Base-by-base conservation (phyloP, 2,113 vertebrate species). In the Caracal caracal region DNA sequence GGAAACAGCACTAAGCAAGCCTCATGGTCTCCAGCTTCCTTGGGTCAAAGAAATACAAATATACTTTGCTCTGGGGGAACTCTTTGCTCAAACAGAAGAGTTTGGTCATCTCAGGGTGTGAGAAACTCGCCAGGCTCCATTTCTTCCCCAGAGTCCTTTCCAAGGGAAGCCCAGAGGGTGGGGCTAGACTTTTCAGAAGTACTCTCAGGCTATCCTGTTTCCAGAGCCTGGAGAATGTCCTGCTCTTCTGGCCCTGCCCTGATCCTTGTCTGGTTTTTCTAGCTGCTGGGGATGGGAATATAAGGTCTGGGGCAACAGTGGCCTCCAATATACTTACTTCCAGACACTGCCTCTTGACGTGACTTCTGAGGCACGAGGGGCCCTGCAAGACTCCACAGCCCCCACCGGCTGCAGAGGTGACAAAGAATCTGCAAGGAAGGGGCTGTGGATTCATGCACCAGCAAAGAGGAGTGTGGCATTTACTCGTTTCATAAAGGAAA, bases 401-500 rank as follows among this genome's bases (percentile, higher is more conserved):
- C 49, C 56, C 5, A 63, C 40, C 11, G 4, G 70, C 59, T 19
- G 6, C 40, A 59, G 20, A 59, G 6, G 13, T 17, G 12, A 81
- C 1, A 6, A 70, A 40, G 82, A 49, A 11, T 26, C 90, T 51
- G 30, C 30, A 61, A 20, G 53, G 37, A 53, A 1, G 59, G 4
- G 59, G 2, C 70, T 24, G 28, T 0, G 0, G 22, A 16, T 66
- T n/a, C 37, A 2, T 2, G 2, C 30, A 0, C 35, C 61, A 16
- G 49, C 47, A 35, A 47, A 70, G 37, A 70, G 8, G 37, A 8
- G 49, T 40, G 10, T 0, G 3, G 30, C 24, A 49, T 40, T 47
- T 22, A 49, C 1, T 1, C 22, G 30, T 22, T 37, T 49, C 75
- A 43, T 47, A 22, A 56, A 70, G 47, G 49, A 76, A 28, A 88